Evolutionary conservation across 1,140 invertebrate genomes (phyloP).

Genomic region (Diabrotica virgifera): DNA sequence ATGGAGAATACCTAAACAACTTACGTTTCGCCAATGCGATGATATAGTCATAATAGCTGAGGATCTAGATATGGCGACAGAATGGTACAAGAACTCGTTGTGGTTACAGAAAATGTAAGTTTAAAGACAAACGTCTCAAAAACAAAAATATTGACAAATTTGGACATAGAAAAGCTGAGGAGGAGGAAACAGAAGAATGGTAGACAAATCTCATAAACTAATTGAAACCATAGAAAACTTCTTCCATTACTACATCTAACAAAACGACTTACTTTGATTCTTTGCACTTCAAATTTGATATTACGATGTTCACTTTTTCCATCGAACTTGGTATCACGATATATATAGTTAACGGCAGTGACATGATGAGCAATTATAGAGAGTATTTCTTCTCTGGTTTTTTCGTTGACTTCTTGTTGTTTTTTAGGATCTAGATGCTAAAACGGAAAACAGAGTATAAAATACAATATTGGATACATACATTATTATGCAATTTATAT

Average conservation of each 20-base stretch:
- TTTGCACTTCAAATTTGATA: constrained; percentile 96
- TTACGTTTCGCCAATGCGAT: too few relatives aligned
- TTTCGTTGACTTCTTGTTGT: constrained; percentile 66
- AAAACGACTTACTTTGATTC: constrained; percentile 74
- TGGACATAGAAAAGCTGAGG: too few relatives aligned
- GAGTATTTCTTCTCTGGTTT: constrained; percentile 94
- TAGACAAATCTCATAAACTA: neutral
- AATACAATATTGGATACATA: too few relatives aligned
- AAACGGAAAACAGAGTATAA: constrained; percentile 14
- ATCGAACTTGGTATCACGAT: constrained; percentile 91
- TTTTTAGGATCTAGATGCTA: constrained; percentile 63
- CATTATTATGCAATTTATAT: too few relatives aligned
- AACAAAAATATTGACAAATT: too few relatives aligned
- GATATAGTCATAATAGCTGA: too few relatives aligned
- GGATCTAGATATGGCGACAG: too few relatives aligned
- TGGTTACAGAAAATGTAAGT: too few relatives aligned
- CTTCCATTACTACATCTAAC: neutral
- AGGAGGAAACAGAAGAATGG: too few relatives aligned
- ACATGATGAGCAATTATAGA: constrained; percentile 97
- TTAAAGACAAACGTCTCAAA: too few relatives aligned
- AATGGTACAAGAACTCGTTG: too few relatives aligned
- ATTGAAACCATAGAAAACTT: neutral
- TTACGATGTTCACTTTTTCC: constrained; percentile 83
- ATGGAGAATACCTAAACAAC: too few relatives aligned
- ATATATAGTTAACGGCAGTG: constrained; percentile 97